Evolutionary conservation across 2,888 invertebrate species (phyloP).

Genomic region (Syrista parreyssii): DNA sequence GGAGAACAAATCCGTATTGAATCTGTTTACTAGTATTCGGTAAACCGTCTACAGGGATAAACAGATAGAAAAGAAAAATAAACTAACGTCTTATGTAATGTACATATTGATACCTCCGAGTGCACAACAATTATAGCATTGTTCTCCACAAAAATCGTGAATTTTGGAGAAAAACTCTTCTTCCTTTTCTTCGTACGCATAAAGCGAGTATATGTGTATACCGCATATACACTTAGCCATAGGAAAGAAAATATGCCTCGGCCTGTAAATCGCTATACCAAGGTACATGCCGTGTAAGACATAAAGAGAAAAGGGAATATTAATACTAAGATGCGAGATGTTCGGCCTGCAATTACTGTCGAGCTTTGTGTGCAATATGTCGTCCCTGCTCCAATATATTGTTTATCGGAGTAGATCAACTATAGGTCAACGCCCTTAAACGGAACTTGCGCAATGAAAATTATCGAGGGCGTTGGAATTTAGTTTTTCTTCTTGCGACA

Average conservation of each 20-base stretch:
- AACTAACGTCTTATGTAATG: constrained; percentile 2
- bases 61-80: not conserved
- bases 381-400: constrained; percentile 21
- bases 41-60: constrained; percentile 58
- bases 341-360: constrained; percentile 34
- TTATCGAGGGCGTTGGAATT: constrained; percentile 3
- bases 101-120: not conserved
- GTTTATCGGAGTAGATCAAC: not conserved
- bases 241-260: constrained; percentile 5
- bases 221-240: constrained; percentile 8
- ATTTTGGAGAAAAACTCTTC: not conserved
- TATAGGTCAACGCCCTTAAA: constrained; percentile 27
- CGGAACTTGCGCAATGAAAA: constrained; percentile 18
- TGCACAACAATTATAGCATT: not conserved
- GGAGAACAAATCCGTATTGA: constrained; percentile 92
- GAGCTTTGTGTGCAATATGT: constrained; percentile 57
- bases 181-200: constrained; percentile 6
- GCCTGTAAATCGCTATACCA: not conserved
- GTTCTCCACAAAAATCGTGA: not conserved
- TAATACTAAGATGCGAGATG: constrained; percentile 7
- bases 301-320: constrained; percentile 13
- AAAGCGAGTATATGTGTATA: constrained; percentile 5
- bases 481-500: constrained; percentile 20
- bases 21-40: constrained; percentile 90
- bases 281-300: constrained; percentile 7